Base-by-base conservation (phyloP, 2,888 invertebrate species). In the Lithophane leautieri region DNA sequence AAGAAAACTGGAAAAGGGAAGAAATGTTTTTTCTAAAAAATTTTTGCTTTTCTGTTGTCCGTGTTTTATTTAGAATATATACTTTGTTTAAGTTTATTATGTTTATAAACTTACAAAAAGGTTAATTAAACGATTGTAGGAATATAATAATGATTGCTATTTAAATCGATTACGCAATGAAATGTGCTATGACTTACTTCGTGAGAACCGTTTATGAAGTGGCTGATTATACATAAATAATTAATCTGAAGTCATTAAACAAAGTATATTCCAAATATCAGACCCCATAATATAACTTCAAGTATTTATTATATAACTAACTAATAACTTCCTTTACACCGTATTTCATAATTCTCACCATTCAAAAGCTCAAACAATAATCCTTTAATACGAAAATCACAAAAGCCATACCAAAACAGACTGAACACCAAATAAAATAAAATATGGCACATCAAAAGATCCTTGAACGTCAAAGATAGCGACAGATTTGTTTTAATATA, bases 401-500 rank as follows among this genome's bases (percentile, higher is more conserved):
- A 63, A 73, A 70, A 52, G 44, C 19, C 34, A 34, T 14, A 52
- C 42, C 60, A 56, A 61, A 56, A 28, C 28, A 61, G 52, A 28
- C 28, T n/a, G 28, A 44, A 70, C n/a, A 25, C 25, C 40, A 75
- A 76, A 76, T 82, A 63, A 77, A 85, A 85, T 82, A 50, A 85
- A 82, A 70, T 74, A 47, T n/a, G 42, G 28, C 14, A 52, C 72
- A 78, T 75, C 72, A 75, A 75, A 74, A 54, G 61, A 63, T 34
- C 70, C 44, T 70, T 47, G 60, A 78, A 52, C 65, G 47, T 56
- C 60, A 54, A 71, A 68, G 68, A 78, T 72, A 71, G 73, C 73
- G 83, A 79, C 83, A 75, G 79, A 85, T 83, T 83, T 82, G 73
- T 76, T 82, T 77, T 74, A 85, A 87, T 87, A 82, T 70, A 78